Percentiles rank a stretch among this genome's conserved stretches.
Conservation (phyloP, 2,113 vertebrate genomes). For the Halcyon senegalensis region DNA sequence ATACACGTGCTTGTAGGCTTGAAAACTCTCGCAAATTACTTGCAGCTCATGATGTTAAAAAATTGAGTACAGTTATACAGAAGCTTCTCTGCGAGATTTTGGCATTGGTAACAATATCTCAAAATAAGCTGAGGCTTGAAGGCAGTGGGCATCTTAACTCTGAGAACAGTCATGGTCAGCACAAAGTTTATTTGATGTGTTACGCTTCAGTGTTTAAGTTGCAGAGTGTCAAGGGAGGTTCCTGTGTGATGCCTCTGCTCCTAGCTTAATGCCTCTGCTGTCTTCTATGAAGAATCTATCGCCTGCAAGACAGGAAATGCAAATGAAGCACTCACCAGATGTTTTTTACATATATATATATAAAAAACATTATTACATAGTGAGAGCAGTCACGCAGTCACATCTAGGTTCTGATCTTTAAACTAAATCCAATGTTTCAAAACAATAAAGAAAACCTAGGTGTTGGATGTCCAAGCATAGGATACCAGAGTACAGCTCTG, state of each 20-base stretch:
- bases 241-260: background rate
- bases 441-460: background rate
- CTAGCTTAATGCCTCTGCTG: too few species aligned
- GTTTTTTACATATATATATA: background rate
- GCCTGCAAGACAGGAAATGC: background rate
- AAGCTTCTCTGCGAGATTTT: background rate
- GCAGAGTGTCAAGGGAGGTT: background rate
- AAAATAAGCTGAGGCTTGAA: background rate
- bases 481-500: background rate
- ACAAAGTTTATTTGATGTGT: background rate
- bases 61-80: background rate
- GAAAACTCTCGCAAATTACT: background rate
- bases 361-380: too few species aligned
- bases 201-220: background rate
- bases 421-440: background rate
- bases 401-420: background rate
- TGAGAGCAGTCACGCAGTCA: background rate
- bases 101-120: background rate
- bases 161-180: background rate
- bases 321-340: background rate
- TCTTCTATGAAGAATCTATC: background rate
- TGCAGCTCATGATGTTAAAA: background rate
- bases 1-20: background rate
- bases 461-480: background rate
- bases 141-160: background rate